phyloP scores from a whole-genome alignment of 2,888 invertebrate genomes.

The Ophion obscuratus region DNA sequence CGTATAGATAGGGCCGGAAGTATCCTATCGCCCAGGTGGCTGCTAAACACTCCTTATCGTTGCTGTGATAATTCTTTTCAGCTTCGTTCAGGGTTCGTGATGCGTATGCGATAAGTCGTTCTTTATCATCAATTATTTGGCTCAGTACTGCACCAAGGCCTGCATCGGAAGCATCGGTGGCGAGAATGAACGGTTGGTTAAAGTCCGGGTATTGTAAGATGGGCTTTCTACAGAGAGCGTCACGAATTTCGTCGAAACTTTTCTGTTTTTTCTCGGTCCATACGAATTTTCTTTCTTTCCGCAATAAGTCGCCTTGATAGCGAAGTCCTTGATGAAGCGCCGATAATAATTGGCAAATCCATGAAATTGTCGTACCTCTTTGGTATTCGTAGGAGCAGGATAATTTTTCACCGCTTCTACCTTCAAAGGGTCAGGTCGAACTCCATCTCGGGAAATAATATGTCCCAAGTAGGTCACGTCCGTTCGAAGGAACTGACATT shows the following conservation, averaged over 20 bases:
- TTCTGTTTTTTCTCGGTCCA: conserved; percentile 18
- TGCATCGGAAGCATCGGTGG: conserved; percentile 13
- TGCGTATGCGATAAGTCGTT: background rate
- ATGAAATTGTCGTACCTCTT: background rate
- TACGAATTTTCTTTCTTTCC: background rate
- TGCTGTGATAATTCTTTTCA: conserved; percentile 15
- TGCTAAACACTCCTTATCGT: conserved; percentile 8
- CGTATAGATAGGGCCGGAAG: conserved; percentile 1
- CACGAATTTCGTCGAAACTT: too few species aligned
- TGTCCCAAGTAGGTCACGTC: conserved; percentile 5
- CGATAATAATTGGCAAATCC: background rate
- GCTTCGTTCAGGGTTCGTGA: background rate
- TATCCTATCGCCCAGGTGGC: conserved; percentile 5
- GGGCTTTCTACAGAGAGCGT: background rate
- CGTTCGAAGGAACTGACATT: conserved; percentile 9
- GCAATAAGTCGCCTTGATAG: background rate
- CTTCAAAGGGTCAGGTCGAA: background rate
- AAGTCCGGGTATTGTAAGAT: conserved; percentile 28
- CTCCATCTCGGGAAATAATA: conserved; percentile 1
- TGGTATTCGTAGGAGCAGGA: background rate
- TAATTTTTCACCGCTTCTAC: background rate
- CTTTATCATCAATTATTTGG: background rate
- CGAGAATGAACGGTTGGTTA: conserved; percentile 1
- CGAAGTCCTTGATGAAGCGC: conserved; percentile 7
- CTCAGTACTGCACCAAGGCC: background rate